These are phyloP conservation scores for Didymodactylos carnosus DNA, from an alignment of 2,888 invertebrate species.

Conservation along the genomic window DNA sequence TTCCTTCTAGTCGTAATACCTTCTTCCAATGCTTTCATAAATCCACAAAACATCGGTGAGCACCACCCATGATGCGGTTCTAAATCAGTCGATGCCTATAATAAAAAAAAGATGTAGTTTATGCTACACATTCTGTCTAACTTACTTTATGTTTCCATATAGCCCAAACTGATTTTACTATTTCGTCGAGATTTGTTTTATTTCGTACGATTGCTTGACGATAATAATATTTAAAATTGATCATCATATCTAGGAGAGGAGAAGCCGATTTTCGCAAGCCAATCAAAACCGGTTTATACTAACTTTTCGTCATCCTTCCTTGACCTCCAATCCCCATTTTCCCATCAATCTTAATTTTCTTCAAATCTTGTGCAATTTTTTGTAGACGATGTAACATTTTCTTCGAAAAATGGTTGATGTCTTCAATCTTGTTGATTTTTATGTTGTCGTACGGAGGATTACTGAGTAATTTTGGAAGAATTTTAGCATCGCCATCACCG, in stretches of 20 bases:
- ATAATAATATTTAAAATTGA: background rate
- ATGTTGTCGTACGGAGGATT: background rate
- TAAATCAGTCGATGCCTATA: background rate
- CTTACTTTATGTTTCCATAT: background rate
- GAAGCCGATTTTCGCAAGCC: background rate
- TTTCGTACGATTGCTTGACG: background rate
- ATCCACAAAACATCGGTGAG: background rate
- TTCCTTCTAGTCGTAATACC: background rate
- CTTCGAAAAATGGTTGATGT: background rate
- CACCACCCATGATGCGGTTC: background rate
- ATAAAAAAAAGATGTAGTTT: background rate
- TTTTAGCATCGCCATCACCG: background rate
- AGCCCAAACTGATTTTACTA: background rate
- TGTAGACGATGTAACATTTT: background rate
- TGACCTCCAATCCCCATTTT: background rate
- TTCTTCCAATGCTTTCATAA: background rate
- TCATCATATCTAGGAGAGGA: background rate
- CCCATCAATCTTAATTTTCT: background rate
- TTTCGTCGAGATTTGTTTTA: background rate
- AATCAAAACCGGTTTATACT: background rate
- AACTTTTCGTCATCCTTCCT: background rate
- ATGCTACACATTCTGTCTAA: background rate
- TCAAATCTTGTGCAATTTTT: background rate
- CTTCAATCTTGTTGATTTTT: background rate
- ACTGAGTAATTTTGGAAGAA: background rate